Percentiles rank a stretch among this genome's conserved stretches.
Conservation (phyloP, 2,113 vertebrate species). For the Oriolus oriolus region DNA sequence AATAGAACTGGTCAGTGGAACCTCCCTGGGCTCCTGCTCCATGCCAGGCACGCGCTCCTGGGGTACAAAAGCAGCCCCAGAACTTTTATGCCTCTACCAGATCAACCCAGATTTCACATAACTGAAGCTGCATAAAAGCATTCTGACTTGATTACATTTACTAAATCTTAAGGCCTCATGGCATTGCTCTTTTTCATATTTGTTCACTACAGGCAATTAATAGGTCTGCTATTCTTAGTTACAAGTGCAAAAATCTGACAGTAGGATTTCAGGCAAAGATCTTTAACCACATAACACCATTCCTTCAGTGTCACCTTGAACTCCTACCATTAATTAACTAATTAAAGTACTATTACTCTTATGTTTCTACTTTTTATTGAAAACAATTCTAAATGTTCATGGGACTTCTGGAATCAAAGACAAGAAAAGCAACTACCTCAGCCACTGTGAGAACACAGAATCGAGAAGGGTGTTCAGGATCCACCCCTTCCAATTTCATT, state of each 20-base stretch:
- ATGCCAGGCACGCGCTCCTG: accelerated
- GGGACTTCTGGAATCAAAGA: neutral
- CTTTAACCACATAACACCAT: neutral
- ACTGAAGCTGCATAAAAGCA: neutral
- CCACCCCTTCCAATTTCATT: conserved; percentile 90
- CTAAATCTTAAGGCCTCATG: neutral
- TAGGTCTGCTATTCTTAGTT: neutral
- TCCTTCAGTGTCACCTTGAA: neutral
- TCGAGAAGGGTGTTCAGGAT: conserved; percentile 84
- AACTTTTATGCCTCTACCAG: neutral
- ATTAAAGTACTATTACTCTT: neutral
- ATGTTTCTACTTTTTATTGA: neutral
- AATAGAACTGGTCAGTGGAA: neutral
- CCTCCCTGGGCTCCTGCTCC: neutral
- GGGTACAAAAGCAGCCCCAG: neutral
- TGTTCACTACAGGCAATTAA: neutral
- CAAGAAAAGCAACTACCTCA: conserved; percentile 73
- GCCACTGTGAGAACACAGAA: conserved; percentile 88
- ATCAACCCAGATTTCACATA: neutral
- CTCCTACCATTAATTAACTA: neutral
- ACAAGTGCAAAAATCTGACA: neutral
- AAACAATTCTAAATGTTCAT: neutral
- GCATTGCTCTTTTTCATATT: neutral
- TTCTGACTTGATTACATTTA: neutral
- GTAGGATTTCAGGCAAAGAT: neutral